phyloP scores from a whole-genome alignment of 2,113 vertebrate genomes.

The Solenodon paradoxus region DNA sequence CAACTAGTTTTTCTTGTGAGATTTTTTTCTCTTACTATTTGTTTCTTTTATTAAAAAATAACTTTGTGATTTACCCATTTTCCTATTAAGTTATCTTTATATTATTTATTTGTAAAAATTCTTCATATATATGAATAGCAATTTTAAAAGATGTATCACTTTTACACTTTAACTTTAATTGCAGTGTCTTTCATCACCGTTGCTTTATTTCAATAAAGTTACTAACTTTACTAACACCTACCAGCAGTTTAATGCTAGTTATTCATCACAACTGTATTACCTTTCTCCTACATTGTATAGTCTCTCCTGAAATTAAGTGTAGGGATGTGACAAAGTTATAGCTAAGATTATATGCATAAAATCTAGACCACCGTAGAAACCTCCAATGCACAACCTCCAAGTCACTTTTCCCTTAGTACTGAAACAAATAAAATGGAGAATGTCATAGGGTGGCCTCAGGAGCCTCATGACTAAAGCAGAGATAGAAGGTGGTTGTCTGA shows the following conservation, averaged over 20 bases:
- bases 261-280: neutral
- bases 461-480: neutral
- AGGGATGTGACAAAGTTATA: neutral
- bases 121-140: neutral
- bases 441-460: neutral
- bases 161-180: neutral
- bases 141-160: neutral
- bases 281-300: neutral
- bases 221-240: no score
- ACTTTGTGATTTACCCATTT: neutral
- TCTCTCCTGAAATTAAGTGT: neutral
- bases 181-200: neutral
- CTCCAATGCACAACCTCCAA: rapidly evolving
- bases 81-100: neutral
- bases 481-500: neutral
- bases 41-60: no score
- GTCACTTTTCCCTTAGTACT: neutral
- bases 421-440: neutral
- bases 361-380: neutral
- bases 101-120: neutral
- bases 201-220: neutral
- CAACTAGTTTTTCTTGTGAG: neutral
- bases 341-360: neutral
- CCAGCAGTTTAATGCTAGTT: neutral
- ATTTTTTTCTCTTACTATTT: neutral